Conservation (phyloP, 2,888 invertebrate species). For the Callosobruchus maculatus region DNA sequence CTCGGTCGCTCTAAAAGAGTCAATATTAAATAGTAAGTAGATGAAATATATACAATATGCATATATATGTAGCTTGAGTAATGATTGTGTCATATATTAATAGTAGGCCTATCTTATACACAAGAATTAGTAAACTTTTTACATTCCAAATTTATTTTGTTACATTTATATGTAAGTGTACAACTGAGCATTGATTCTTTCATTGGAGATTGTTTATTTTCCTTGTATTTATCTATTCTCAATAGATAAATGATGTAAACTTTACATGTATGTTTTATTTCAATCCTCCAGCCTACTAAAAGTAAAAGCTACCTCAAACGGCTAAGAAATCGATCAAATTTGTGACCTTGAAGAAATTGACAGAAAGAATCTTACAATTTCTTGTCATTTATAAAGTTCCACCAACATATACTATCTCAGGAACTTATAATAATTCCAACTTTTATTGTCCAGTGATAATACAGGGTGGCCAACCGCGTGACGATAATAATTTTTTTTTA, state of each 20-base stretch:
- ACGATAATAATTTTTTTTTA: no score
- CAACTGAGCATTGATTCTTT: constrained; percentile 26
- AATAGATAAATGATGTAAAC: constrained; percentile 39
- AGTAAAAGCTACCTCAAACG: no score
- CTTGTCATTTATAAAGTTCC: no score
- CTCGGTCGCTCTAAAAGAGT: constrained; percentile 46
- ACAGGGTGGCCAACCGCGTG: no score
- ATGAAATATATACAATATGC: constrained; percentile 36
- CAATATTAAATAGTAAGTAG: constrained; percentile 46
- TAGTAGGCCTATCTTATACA: constrained; percentile 47
- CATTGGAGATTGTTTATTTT: constrained; percentile 31
- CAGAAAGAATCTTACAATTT: no score
- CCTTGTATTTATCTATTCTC: constrained; percentile 39
- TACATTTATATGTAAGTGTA: constrained; percentile 36
- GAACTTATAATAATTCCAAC: no score
- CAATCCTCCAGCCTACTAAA: no score
- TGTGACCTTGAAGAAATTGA: no score
- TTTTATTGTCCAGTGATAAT: no score
- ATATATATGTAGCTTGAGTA: constrained; percentile 42
- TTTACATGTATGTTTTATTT: background rate
- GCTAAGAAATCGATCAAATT: no score
- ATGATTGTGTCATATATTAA: constrained; percentile 29
- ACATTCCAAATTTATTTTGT: constrained; percentile 41
- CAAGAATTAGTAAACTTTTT: constrained; percentile 39
- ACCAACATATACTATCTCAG: no score